These are phyloP conservation scores for Pseudomyrmex gracilis DNA, from an alignment of 1,140 invertebrate species.

Conservation along the genomic window DNA sequence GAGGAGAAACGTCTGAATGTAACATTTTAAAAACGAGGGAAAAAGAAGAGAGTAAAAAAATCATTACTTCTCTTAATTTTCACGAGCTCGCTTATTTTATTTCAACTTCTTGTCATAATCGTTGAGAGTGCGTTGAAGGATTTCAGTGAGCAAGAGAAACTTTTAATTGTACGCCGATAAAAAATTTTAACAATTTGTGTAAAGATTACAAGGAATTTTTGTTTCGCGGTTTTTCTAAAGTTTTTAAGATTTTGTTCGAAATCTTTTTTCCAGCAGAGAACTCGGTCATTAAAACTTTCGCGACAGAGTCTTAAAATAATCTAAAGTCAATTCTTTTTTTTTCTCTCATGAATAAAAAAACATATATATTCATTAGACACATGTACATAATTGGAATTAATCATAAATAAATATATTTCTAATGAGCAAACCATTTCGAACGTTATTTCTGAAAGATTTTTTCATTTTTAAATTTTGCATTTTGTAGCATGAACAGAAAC, in stretches of 20 bases:
- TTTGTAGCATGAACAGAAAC: neutral
- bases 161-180: constrained; percentile 46
- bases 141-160: constrained; percentile 22
- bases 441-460: neutral
- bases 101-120: constrained; percentile 31
- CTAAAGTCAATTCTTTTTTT: neutral
- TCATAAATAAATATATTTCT: too few species aligned
- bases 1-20: constrained; percentile 20
- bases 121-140: neutral
- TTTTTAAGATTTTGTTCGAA: neutral
- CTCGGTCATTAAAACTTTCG: constrained; percentile 8
- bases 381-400: too few species aligned
- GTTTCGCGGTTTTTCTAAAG: neutral
- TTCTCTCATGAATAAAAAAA: too few species aligned
- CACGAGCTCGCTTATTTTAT: constrained; percentile 27
- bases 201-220: constrained; percentile 17
- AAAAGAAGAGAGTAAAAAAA: constrained; percentile 15
- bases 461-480: neutral
- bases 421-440: neutral
- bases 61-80: constrained; percentile 41
- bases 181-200: constrained; percentile 24
- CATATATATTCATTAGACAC: too few species aligned
- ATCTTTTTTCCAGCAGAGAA: neutral
- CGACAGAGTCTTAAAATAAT: constrained; percentile 3
- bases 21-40: too few species aligned